These are phyloP conservation scores for Ciona savignyi DNA, from an alignment of 23 tunicate genomes.

Conservation along the genomic window DNA sequence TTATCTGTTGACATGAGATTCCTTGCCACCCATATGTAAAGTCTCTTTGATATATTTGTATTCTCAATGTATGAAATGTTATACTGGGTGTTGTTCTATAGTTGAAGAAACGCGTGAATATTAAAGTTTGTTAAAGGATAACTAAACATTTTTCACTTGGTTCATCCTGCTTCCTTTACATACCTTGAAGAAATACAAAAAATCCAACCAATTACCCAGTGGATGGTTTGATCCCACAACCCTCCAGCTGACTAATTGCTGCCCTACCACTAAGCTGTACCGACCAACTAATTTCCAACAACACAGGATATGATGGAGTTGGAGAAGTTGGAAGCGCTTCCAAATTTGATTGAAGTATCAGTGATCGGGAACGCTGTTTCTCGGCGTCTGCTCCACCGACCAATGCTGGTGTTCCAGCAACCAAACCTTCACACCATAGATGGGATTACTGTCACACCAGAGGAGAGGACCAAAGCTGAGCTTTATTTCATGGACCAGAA, in stretches of 20 bases:
- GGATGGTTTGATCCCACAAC: too few species aligned
- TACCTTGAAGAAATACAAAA: too few species aligned
- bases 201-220: too few species aligned
- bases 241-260: too few species aligned
- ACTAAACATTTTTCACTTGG: neutral
- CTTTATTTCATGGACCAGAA: slow-evolving; percentile 89
- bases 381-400: slow-evolving; percentile 89
- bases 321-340: slow-evolving; percentile 78
- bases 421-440: slow-evolving; percentile 81
- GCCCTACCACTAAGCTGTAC: neutral
- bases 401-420: slow-evolving; percentile 82
- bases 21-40: too few species aligned
- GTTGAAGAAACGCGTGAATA: too few species aligned
- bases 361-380: slow-evolving; percentile 98
- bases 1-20: too few species aligned
- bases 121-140: too few species aligned
- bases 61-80: too few species aligned
- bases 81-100: too few species aligned
- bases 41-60: too few species aligned
- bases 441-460: slow-evolving; percentile 88
- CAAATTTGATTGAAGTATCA: slow-evolving; percentile 83
- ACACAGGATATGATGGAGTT: slow-evolving; percentile 85
- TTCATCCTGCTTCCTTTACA: too few species aligned
- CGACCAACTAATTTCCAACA: neutral
- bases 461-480: slow-evolving; percentile 91